Conservation (phyloP, 2,113 vertebrate genomes). For the Pygoscelis adeliae region DNA sequence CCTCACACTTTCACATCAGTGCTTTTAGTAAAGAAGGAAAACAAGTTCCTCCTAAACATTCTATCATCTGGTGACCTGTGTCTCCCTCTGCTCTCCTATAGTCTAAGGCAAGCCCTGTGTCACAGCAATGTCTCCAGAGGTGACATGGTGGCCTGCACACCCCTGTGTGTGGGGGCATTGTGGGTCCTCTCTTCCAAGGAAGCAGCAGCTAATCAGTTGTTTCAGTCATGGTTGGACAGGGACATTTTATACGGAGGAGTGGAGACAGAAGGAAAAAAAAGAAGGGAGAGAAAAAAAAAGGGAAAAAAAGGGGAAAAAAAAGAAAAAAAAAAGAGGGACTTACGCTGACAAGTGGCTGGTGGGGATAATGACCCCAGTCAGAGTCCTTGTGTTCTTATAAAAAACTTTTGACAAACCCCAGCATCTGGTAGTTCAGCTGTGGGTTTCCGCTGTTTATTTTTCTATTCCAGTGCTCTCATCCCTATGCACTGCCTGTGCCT, state of each 20-base stretch:
- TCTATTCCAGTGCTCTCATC: constrained; percentile 37
- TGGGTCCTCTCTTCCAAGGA: not conserved
- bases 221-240: not conserved
- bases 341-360: constrained; percentile 1
- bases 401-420: constrained; percentile 27
- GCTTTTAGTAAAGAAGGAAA: not conserved
- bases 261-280: not conserved
- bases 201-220: not conserved
- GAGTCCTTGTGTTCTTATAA: not conserved
- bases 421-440: constrained; percentile 64
- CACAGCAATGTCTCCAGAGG: not conserved
- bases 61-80: not conserved
- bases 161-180: accelerated
- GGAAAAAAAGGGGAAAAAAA: not conserved
- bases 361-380: constrained; percentile 34
- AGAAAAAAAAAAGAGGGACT: not conserved
- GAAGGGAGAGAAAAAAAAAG: not conserved
- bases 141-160: not conserved
- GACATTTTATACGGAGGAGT: not conserved
- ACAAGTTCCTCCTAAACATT: not conserved
- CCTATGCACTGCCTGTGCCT: constrained; percentile 43
- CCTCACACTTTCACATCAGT: not conserved
- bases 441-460: constrained; percentile 67
- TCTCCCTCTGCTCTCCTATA: not conserved
- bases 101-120: not conserved